phyloP scores from a whole-genome alignment of 2,888 invertebrate species.

The Drosophila cracens region DNA sequence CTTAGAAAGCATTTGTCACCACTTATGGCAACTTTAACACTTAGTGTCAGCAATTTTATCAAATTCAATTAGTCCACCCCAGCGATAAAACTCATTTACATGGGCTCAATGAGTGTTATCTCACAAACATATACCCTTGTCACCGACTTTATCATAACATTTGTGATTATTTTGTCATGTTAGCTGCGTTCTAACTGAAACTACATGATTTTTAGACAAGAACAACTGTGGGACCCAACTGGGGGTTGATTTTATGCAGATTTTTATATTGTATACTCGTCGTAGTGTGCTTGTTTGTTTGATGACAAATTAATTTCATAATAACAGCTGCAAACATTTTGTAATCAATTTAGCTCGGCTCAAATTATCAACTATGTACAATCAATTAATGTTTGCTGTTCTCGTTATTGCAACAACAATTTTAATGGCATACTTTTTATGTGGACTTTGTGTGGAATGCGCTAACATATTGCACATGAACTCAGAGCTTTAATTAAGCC shows the following conservation, averaged over 20 bases:
- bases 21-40: slow-evolving; percentile 56
- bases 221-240: slow-evolving; percentile 34
- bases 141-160: slow-evolving; percentile 69
- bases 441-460: slow-evolving; percentile 12
- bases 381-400: slow-evolving; percentile 69
- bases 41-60: slow-evolving; percentile 66
- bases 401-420: slow-evolving; percentile 21
- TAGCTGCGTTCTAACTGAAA: slow-evolving; percentile 57
- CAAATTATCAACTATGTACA: slow-evolving; percentile 62
- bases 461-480: slow-evolving; percentile 21
- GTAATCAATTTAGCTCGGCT: slow-evolving; percentile 67
- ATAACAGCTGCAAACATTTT: slow-evolving; percentile 80
- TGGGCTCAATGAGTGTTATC: slow-evolving; percentile 41
- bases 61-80: slow-evolving; percentile 71
- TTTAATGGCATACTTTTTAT: slow-evolving; percentile 23
- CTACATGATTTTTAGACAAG: slow-evolving; percentile 57
- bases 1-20: slow-evolving; percentile 48
- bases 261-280: slow-evolving; percentile 30
- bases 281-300: slow-evolving; percentile 56
- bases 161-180: slow-evolving; percentile 82
- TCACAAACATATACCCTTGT: slow-evolving; percentile 29
- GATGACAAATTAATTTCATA: slow-evolving; percentile 79
- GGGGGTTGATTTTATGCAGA: slow-evolving; percentile 72
- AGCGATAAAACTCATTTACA: slow-evolving; percentile 76
- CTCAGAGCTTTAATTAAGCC: slow-evolving; percentile 12